Conservation (phyloP, 2,797 vertebrate species). For the Mus spretus region DNA sequence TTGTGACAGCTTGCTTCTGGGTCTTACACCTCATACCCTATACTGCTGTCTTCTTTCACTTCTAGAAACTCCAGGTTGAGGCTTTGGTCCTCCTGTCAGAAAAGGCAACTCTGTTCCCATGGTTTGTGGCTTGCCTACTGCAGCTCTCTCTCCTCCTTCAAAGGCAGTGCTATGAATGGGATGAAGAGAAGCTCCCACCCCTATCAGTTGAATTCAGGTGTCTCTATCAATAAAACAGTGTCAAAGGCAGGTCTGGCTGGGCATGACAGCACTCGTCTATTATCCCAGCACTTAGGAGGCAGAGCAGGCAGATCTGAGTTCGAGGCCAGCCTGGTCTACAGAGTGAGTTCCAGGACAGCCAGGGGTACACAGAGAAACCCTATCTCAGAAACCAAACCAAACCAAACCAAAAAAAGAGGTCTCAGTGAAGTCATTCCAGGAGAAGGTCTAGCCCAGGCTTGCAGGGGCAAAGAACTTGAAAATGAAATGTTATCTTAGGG, state of each 20-base stretch:
- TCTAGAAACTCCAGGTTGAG: neutral
- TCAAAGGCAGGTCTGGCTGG: neutral
- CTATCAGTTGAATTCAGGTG: neutral
- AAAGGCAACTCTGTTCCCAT: neutral
- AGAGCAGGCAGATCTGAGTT: neutral
- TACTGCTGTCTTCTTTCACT: conserved; percentile 43
- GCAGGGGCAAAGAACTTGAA: neutral
- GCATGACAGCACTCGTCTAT: neutral
- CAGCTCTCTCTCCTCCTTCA: neutral
- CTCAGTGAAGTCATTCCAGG: neutral
- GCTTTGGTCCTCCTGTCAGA: neutral
- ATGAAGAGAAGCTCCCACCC: neutral
- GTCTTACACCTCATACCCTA: neutral
- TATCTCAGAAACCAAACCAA: neutral
- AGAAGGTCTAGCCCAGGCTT: neutral
- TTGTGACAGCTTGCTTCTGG: neutral
- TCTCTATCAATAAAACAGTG: neutral
- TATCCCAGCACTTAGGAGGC: neutral
- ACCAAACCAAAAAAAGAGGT: neutral
- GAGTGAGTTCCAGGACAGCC: neutral
- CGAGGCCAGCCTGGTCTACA: neutral
- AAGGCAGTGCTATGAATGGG: neutral
- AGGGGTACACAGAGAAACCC: neutral
- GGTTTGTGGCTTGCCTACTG: neutral
- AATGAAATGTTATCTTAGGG: neutral